Percentiles rank a stretch among this genome's conserved stretches.
Evolutionary conservation across 2,113 vertebrate species (phyloP).

Genomic region (Excalfactoria chinensis): DNA sequence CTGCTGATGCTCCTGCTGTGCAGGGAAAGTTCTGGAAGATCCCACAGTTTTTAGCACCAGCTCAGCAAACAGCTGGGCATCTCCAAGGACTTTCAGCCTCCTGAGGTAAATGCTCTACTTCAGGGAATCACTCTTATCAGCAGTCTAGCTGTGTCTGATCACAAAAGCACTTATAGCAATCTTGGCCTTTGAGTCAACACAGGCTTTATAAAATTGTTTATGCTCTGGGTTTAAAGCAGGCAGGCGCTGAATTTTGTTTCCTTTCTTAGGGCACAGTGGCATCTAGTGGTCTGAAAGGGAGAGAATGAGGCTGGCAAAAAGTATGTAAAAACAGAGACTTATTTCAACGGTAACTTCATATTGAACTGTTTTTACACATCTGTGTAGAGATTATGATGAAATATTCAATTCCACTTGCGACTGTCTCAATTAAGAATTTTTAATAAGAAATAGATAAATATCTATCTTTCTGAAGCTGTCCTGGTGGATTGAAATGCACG

Average conservation of each 20-base stretch:
- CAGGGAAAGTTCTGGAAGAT: not conserved
- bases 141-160: not conserved
- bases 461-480: not conserved
- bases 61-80: not conserved
- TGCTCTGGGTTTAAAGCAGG: not conserved
- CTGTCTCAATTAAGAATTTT: not conserved
- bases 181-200: not conserved
- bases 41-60: not conserved
- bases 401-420: not conserved
- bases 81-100: not conserved
- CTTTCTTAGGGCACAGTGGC: conserved; percentile 62
- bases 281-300: conserved; percentile 43
- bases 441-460: not conserved
- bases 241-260: not conserved
- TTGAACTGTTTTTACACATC: not conserved
- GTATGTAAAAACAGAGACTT: fast-evolving
- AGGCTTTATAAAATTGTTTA: not conserved
- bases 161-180: conserved; percentile 17
- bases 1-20: not conserved
- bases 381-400: not conserved
- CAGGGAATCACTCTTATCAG: not conserved
- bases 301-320: not conserved
- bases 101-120: not conserved
- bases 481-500: not conserved
- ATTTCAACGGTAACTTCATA: not conserved